Base-by-base conservation (phyloP, 1,140 invertebrate species). In the Matsumurasca onukii region DNA sequence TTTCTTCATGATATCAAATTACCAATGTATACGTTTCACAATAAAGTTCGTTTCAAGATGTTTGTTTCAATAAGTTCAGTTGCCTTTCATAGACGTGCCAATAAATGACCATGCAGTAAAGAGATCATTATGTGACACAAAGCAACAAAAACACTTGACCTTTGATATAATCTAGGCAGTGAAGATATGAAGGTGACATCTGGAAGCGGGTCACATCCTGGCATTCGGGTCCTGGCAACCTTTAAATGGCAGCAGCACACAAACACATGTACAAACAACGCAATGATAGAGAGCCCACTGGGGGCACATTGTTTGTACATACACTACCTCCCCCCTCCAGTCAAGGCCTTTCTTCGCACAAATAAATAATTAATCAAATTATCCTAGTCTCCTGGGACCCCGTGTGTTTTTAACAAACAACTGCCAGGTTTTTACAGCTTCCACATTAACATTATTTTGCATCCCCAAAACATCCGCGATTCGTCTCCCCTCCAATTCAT, bases 321-420 rank as follows among this genome's bases (percentile, higher is more conserved):
- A 27, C 55, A 59, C 55, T 51, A 17, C 55, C 55, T 24, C 55
- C 25, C 15, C n/a, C 55, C 22, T 27, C 3, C 49, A n/a, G n/a
- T 51, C 49, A 20, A 20, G 49, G 17, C 55, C 55, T 59, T 59
- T 59, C 55, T 59, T 59, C 30, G 55, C 25, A 27, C 55, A 27
- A 59, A 59, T 29, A 59, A 59, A 59, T 59, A 59, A 59, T 59
- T 59, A 59, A 59, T 59, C 55, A 59, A 59, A 59, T 59, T 59
- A 59, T 59, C 55, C 30, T 27, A 22, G 55, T 13, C 55, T 59
- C 55, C 24, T 13, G 55, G 55, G 55, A 59, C 2, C 55, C 24
- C 25, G 55, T 59, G 55, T 59, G 30, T 59, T 59, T 59, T 59
- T 59, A 59, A 59, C 55, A 13, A 15, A 59, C 55, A 59, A n/a